Base-by-base conservation (phyloP, 2,888 invertebrate species). In the Drosophila aldrichi region DNA sequence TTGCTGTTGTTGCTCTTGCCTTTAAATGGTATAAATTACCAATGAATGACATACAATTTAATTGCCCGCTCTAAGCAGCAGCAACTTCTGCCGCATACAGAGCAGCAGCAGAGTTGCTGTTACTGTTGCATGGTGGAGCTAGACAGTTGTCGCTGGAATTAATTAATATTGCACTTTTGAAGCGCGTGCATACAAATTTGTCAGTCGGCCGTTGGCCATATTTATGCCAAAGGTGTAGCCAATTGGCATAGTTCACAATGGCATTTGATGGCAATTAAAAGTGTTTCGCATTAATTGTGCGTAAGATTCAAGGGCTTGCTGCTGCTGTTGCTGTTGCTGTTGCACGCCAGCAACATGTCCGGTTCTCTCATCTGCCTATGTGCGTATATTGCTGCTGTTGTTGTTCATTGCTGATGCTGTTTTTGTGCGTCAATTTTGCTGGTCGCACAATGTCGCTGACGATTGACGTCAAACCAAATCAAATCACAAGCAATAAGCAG, bases 21-120 rank as follows among this genome's bases (percentile, higher is more conserved):
- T 89, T 91, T 88, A 89, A 90, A 91, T 91, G 92, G 90, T 91
- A 91, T 91, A 91, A 92, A 91, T 92, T 92, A 91, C 91, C 91
- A 91, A 91, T 91, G 92, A 91, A 92, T 91, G 92, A 91, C 92
- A 91, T 91, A 90, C 90, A 86, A 88, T 91, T 91, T 92, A 92
- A 91, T 92, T 91, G 92, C 91, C 82, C 69, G 58, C 76, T 70
- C 90, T 85, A 81, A 86, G 76, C 68, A 88, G 76, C 67, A 88
- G 69, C 84, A 71, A 81, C 82, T 68, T 58, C 82, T 70, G 78
- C 70, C 55, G 78, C 78, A 78, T 82, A 82, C 82, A 74, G 82
- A 79, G 81, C 64, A 41, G 51, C 82, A n/a, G 38, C n/a, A 7
- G n/a, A 3, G n/a, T n/a, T n/a, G n/a, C n/a, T n/a, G n/a, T n/a